A percentile compares a stretch with the other conserved stretches of the same genome.
phyloP scores from a whole-genome alignment of 2,797 vertebrate genomes.

The Synaphobranchus kaupii region DNA sequence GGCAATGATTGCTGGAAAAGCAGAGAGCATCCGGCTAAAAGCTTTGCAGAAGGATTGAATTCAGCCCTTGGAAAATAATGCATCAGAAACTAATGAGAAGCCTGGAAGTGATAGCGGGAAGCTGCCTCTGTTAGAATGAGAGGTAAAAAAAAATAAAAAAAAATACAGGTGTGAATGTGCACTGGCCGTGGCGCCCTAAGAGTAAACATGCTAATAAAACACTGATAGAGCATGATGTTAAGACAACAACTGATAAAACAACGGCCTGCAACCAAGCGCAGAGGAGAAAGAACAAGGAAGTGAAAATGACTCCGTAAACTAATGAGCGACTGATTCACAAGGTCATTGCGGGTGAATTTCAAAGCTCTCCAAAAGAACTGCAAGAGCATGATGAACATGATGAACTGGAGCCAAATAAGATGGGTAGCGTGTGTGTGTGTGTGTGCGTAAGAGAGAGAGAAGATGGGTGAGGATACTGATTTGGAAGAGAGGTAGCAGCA shows the following conservation, averaged over 20 bases:
- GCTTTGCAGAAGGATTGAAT: not conserved
- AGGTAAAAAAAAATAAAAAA: not conserved
- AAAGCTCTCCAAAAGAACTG: not conserved
- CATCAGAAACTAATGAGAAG: not conserved
- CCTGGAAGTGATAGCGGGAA: conserved; percentile 19
- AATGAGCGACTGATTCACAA: conserved; percentile 3
- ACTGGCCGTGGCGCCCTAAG: conserved; percentile 62
- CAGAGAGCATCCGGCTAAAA: conserved; percentile 9
- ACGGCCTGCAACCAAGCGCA: conserved; percentile 62
- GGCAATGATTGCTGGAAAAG: conserved; percentile 5
- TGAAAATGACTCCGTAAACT: conserved; percentile 52
- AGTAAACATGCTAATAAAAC: conserved; percentile 70
- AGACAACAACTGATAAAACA: conserved; percentile 70
- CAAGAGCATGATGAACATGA: no score
- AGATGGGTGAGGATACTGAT: not conserved
- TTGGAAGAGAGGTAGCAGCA: not conserved
- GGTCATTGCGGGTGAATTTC: not conserved
- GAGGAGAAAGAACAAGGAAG: conserved; percentile 46
- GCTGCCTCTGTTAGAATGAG: not conserved
- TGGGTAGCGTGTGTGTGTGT: no score
- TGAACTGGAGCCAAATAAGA: no score
- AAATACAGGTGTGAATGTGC: conserved; percentile 58
- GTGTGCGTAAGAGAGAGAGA: no score
- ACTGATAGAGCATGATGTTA: conserved; percentile 62
- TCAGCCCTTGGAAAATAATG: not conserved